phyloP scores from a whole-genome alignment of 2,113 vertebrate species.

The pig (Sus scrofa) region T2T-Sscrofa CM000812.6:232724001-232724500 shows the following conservation, averaged over 20 bases:
- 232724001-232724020: neutral
- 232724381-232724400: neutral
- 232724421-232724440: neutral
- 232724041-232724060: neutral
- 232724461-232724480: neutral
- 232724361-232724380: neutral
- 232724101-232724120: neutral
- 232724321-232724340: neutral
- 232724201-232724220: neutral
- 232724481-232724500: neutral
- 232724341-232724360: neutral
- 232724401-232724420: neutral
- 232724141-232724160: neutral
- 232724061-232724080: neutral
- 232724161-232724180: neutral
- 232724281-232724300: neutral
- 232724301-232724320: neutral
- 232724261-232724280: neutral
- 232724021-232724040: neutral
- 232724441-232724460: neutral
- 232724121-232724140: neutral
- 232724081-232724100: neutral
- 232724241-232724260: neutral
- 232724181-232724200: neutral
- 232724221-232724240: neutral